Evolutionary conservation across 2,797 vertebrate species (phyloP).

Genomic region (Centroberyx gerrardi): DNA sequence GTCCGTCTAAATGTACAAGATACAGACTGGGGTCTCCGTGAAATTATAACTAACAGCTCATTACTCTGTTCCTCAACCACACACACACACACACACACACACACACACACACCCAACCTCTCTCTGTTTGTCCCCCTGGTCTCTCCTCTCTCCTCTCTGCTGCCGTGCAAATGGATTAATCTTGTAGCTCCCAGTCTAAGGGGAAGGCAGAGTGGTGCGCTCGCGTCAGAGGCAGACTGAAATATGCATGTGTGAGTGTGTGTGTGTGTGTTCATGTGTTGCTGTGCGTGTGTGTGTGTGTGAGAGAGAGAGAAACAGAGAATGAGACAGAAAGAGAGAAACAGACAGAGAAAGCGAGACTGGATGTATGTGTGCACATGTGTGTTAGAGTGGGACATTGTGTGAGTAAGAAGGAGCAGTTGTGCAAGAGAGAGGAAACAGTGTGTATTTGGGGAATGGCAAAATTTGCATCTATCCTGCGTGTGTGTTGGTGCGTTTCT

Average conservation of each 20-base stretch:
- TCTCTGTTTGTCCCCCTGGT: slow-evolving; percentile 23
- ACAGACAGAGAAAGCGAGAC: slow-evolving; percentile 30
- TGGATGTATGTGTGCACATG: background rate
- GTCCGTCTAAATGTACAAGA: slow-evolving; percentile 34
- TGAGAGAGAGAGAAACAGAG: slow-evolving; percentile 38
- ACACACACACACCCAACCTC: slow-evolving; percentile 1
- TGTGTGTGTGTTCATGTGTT: slow-evolving; percentile 13
- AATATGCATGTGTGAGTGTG: slow-evolving; percentile 68
- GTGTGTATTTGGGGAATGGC: slow-evolving; percentile 14
- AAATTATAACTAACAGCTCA: slow-evolving; percentile 16
- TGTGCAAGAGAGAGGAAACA: background rate
- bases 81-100: background rate
- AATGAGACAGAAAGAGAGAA: slow-evolving; percentile 17
- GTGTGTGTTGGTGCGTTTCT: slow-evolving; percentile 22
- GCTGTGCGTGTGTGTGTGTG: slow-evolving; percentile 17
- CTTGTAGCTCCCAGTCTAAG: slow-evolving; percentile 75
- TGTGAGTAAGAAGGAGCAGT: background rate
- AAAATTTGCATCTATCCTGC: slow-evolving; percentile 21
- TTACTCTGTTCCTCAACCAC: slow-evolving; percentile 11
- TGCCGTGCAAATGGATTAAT: slow-evolving; percentile 81
- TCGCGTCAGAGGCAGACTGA: slow-evolving; percentile 60
- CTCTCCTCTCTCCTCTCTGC: slow-evolving; percentile 34
- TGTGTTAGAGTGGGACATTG: slow-evolving; percentile 8
- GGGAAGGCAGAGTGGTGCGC: slow-evolving; percentile 62
- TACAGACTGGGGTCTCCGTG: slow-evolving; percentile 22